phyloP scores from a whole-genome alignment of 2,888 invertebrate species.

The Agelastica alni region DNA sequence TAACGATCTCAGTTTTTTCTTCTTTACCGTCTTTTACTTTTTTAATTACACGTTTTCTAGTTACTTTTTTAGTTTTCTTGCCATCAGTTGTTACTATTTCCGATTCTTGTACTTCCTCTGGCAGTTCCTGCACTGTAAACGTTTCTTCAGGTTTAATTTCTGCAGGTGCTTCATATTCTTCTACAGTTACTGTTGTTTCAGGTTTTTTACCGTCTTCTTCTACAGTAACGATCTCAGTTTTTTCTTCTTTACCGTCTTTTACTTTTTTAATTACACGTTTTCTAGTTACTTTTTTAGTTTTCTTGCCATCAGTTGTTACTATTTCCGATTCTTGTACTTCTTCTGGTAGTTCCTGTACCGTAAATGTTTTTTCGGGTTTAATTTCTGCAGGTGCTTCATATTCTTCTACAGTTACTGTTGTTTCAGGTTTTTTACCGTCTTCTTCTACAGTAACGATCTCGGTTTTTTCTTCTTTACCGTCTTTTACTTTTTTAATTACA shows the following conservation, averaged over 20 bases:
- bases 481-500: not conserved
- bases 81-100: not conserved
- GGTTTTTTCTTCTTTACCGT: not conserved
- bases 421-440: not conserved
- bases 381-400: not conserved
- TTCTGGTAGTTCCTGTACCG: not conserved
- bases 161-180: not conserved
- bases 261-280: not conserved
- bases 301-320: not conserved
- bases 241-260: not conserved
- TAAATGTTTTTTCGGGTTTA: not conserved
- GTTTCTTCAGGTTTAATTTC: not conserved
- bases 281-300: not conserved
- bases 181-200: not conserved
- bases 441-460: not conserved
- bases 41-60: not conserved
- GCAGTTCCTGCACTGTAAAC: not conserved
- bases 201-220: not conserved
- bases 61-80: not conserved
- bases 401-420: not conserved
- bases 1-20: not conserved
- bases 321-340: not conserved
- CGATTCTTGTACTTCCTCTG: not conserved
- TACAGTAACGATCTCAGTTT: not conserved
- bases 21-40: not conserved